phyloP scores from a whole-genome alignment of 1,140 invertebrate genomes.

The Aphis craccivora region DNA sequence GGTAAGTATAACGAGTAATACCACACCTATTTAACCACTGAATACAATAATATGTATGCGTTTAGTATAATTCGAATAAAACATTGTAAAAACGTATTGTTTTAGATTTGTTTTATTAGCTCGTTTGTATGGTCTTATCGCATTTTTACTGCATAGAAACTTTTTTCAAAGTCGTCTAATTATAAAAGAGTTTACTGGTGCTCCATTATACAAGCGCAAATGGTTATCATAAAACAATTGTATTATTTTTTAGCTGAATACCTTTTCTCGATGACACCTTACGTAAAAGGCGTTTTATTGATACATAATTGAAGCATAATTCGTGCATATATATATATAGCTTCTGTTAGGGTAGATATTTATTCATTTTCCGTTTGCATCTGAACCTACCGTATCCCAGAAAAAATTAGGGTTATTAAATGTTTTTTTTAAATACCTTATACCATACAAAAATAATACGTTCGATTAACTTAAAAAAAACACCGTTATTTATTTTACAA shows the following conservation, averaged over 20 bases:
- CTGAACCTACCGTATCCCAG: background rate
- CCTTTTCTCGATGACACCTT: background rate
- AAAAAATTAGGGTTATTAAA: background rate
- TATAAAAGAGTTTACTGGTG: background rate
- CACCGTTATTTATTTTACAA: constrained; percentile 21
- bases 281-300: background rate
- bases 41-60: background rate
- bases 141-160: background rate
- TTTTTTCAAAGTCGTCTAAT: background rate
- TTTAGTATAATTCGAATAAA: background rate
- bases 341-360: background rate
- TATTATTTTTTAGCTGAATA: background rate
- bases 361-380: background rate
- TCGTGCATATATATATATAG: background rate
- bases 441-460: background rate
- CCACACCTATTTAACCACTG: background rate
- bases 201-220: too few species aligned
- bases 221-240: background rate
- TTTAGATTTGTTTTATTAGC: background rate
- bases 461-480: background rate
- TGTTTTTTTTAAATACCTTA: background rate
- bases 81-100: background rate
- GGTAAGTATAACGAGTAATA: background rate
- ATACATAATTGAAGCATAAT: background rate
- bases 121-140: background rate